phyloP scores from a whole-genome alignment of 2,797 vertebrate genomes.

The Molossus alvarezi region DNA sequence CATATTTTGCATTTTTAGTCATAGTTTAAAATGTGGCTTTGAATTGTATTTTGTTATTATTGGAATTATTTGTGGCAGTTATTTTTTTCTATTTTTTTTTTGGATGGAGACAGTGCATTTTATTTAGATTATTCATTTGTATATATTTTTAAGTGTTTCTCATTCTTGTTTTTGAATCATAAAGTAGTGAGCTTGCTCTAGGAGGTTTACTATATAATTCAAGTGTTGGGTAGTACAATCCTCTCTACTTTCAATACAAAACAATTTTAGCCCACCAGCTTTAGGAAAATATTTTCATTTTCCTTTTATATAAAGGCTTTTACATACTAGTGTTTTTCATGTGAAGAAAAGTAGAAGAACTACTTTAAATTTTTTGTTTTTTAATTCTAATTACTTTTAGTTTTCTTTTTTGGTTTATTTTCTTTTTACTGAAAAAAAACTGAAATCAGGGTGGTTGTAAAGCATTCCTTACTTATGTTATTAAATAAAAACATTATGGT shows the following conservation, averaged over 20 bases:
- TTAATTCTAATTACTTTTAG: slow-evolving; percentile 3
- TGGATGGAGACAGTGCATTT: slow-evolving; percentile 5
- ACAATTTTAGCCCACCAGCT: not conserved
- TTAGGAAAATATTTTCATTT: slow-evolving; percentile 41
- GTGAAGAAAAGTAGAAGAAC: slow-evolving; percentile 6
- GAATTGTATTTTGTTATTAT: slow-evolving; percentile 61
- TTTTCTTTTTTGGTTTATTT: slow-evolving; percentile 59
- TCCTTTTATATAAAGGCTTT: slow-evolving; percentile 23
- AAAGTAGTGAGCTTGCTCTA: slow-evolving; percentile 36
- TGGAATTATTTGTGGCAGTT: not conserved
- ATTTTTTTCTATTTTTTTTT: slow-evolving; percentile 54
- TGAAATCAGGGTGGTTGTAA: not conserved
- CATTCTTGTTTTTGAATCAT: slow-evolving; percentile 22
- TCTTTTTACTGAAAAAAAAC: not conserved
- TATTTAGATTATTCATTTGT: slow-evolving; percentile 41
- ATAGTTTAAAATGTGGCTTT: slow-evolving; percentile 59
- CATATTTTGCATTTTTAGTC: slow-evolving; percentile 68
- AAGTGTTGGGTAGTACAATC: slow-evolving; percentile 9
- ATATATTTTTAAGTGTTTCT: slow-evolving; percentile 17
- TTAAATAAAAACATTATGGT: slow-evolving; percentile 48
- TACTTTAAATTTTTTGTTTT: not conserved
- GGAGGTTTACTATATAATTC: slow-evolving; percentile 53
- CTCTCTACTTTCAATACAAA: slow-evolving; percentile 46
- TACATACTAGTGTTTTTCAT: slow-evolving; percentile 33
- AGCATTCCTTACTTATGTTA: not conserved